Evolutionary conservation across 2,113 vertebrate species (phyloP), one percentile per base, ranked within the genome.

Genomic region (Orientallactaga bullata): DNA sequence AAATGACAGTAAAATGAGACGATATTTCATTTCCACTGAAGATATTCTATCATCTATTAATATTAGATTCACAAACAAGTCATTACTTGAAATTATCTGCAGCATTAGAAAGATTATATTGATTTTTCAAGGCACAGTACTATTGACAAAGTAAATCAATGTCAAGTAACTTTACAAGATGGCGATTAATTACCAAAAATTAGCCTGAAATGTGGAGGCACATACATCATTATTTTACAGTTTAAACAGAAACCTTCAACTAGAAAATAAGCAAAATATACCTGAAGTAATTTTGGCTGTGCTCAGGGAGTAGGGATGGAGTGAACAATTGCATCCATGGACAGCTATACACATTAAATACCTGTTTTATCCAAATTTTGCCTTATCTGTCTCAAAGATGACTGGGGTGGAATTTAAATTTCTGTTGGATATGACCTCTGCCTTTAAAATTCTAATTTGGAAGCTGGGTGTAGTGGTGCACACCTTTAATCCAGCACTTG

Each of bases 141-240:
- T 88, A 96, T 89, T 97, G 95, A 97, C 95, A 97, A 95, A 94
- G 78, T 90, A 97, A 97, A 98, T 98, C 97, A 98, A 93, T 97
- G 84, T 94, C 83, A 96, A 95, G 96, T 92, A 95, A 97, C 98
- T 97, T 97, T 97, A 96, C 97, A 69, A 42, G 88, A 93, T 71
- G 95, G 95, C 97, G 37, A 91, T 90, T 95, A 82, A 88, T 96
- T 89, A 93, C 94, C 1, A 1, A 95, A 69, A 96, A 83, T 85
- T 68, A 72, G 2, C 30, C 42, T 77, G 42, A 42, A 81, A 47
- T 95, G 95, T 96, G 97, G 61, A 77, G 86, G 51, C 47, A 63
- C 28, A 66, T 0, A 5, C 35, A 91, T 86, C 72, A 93, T 96
- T 15, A 81, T 73, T 82, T 96, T 55, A 65, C 26, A 63, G 16